phyloP scores from a whole-genome alignment of 2,797 vertebrate species.

The Anableps anableps region DNA sequence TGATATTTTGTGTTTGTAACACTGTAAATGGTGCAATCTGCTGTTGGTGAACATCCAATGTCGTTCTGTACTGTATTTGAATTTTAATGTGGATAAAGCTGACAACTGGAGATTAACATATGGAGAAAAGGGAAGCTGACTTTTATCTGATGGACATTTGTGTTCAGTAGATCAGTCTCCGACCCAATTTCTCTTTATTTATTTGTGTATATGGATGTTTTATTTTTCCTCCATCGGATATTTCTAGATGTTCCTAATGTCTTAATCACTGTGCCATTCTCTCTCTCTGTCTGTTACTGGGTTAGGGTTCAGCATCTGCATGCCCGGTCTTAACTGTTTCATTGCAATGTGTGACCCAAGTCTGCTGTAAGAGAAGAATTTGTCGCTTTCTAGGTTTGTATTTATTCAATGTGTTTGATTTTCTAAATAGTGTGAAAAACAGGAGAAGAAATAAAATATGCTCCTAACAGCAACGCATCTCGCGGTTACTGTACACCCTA shows the following conservation, averaged over 20 bases:
- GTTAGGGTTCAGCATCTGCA: constrained; percentile 77
- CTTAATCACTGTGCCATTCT: constrained; percentile 76
- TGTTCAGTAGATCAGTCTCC: constrained; percentile 71
- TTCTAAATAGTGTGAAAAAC: constrained; percentile 80
- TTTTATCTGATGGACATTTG: constrained; percentile 49
- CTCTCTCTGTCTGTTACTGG: constrained; percentile 58
- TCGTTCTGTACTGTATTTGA: constrained; percentile 70
- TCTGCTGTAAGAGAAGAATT: constrained; percentile 68
- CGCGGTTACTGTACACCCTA: neutral
- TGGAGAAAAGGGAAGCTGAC: constrained; percentile 27
- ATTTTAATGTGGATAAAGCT: constrained; percentile 42
- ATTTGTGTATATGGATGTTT: constrained; percentile 73
- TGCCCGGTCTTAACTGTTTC: constrained; percentile 80
- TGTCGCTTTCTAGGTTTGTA: constrained; percentile 83
- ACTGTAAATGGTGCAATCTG: constrained; percentile 79
- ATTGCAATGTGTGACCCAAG: constrained; percentile 74
- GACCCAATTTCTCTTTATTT: constrained; percentile 75
- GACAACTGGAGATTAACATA: constrained; percentile 10
- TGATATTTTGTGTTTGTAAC: constrained; percentile 76
- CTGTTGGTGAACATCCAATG: constrained; percentile 71
- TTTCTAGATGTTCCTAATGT: constrained; percentile 79
- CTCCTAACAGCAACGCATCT: constrained; percentile 52
- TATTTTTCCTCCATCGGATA: constrained; percentile 46
- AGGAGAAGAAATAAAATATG: constrained; percentile 72
- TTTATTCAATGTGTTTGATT: constrained; percentile 85